Conservation (phyloP, 2,888 invertebrate species). For the Harpalus rufipes region DNA sequence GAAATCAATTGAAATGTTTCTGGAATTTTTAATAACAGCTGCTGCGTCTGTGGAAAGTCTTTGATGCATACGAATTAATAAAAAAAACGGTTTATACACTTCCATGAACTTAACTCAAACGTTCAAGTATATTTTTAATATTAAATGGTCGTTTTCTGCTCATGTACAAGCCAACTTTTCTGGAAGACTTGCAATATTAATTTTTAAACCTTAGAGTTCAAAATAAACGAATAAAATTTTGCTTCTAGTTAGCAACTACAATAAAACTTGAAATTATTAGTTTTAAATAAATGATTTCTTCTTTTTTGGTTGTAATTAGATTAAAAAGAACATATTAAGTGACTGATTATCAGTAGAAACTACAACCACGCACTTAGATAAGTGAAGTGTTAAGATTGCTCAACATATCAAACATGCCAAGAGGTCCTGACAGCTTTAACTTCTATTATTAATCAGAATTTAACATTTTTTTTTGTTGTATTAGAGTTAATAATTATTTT, state of each 20-base stretch:
- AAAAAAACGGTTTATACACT: conserved; percentile 2
- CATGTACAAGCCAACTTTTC: neutral
- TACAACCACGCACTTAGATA: too few relatives aligned
- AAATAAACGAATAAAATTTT: neutral
- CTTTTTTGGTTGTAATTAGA: too few relatives aligned
- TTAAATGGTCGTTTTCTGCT: neutral
- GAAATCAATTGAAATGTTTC: conserved; percentile 39
- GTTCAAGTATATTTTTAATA: conserved; percentile 3
- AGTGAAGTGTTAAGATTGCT: too few relatives aligned
- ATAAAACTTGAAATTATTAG: neutral
- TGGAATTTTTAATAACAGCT: conserved; percentile 35
- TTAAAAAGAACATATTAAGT: too few relatives aligned
- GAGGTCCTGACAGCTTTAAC: too few relatives aligned
- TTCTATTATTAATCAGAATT: too few relatives aligned
- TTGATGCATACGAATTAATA: neutral
- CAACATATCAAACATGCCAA: too few relatives aligned
- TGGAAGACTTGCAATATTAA: neutral
- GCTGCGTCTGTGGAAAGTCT: neutral
- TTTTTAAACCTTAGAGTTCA: neutral
- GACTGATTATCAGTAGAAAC: too few relatives aligned
- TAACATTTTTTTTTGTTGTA: too few relatives aligned
- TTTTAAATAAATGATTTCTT: neutral
- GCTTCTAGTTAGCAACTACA: neutral
- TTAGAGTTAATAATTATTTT: too few relatives aligned
- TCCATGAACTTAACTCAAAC: neutral